A percentile compares a stretch with the other conserved stretches of the same genome.
Evolutionary conservation across 2,888 invertebrate genomes (phyloP).

Genomic region (Tridacna crocea): DNA sequence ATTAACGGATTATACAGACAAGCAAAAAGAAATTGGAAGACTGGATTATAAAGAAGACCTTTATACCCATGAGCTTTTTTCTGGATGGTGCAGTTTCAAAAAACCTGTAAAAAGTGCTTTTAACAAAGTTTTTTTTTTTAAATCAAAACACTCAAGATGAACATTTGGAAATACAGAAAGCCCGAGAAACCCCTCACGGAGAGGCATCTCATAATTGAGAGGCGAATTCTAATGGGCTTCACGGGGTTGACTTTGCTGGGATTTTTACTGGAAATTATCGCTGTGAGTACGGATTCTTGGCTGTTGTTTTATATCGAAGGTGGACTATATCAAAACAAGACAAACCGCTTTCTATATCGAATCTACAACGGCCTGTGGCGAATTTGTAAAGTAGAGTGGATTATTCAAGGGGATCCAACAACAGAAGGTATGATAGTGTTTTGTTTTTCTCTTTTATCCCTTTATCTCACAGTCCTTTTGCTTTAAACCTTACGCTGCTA

Average conservation of each 20-base stretch:
- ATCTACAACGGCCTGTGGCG: conserved; percentile 74
- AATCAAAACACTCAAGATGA: conserved; percentile 1
- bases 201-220: conserved; percentile 52
- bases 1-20: no score
- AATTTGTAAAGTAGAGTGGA: conserved; percentile 60
- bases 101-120: no score
- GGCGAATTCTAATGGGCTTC: conserved; percentile 58
- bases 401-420: conserved; percentile 22
- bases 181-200: conserved; percentile 25
- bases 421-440: conserved; percentile 47
- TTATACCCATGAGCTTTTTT: no score
- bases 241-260: conserved; percentile 66
- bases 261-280: conserved; percentile 66
- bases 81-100: no score
- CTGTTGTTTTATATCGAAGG: conserved; percentile 58
- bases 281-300: conserved; percentile 68
- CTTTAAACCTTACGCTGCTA: no score
- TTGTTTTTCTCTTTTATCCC: no score
- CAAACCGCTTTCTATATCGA: conserved; percentile 56
- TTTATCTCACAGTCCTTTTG: no score
- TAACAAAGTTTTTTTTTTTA: background rate
- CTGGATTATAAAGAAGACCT: no score
- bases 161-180: conserved; percentile 18
- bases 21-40: no score
- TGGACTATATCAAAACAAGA: conserved; percentile 59